Evolutionary conservation across 2,113 vertebrate species (phyloP), one percentile per base, ranked within the genome.

Genomic region (Dendrocopos noguchii): DNA sequence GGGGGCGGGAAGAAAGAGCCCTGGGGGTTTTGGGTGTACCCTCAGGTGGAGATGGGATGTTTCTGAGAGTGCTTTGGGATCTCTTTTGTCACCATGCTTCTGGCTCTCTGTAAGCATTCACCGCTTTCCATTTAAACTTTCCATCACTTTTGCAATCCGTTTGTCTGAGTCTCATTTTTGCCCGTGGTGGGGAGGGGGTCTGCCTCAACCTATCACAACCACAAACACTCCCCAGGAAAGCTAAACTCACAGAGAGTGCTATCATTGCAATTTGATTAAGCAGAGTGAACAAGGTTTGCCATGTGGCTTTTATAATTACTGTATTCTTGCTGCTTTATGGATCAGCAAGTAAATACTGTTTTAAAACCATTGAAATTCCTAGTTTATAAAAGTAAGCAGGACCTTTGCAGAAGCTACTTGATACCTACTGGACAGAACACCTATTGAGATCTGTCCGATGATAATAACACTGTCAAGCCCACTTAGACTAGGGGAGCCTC

Each of bases 401-500:
- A 22, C 8, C 19, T 81, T 55, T 21, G 8, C 33, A 13, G 39
- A 31, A n/a, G 29, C 8, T 27, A 5, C 9, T 36, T 84, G 28
- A 25, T 31, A 66, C 10, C 21, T 44, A 36, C 39, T 12, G 28
- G 70, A 21, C 4, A 39, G 2, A 29, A 2, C 13, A 39, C 6
- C 31, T 86, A 15, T 19, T 27, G 47, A 70, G 59, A 64, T 22
- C 5, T 36, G 24, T 56, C 33, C 31, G 61, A 52, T 4, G 8
- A 28, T 83, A 9, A 0, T 15, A 72, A 67, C 36, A 53, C 12
- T 2, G 2, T 12, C 12, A 59, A 18, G 9, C 9, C 4, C n/a
- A 21, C 5, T 16, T 16, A 21, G 9, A 31, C 3, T 0, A 47
- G 12, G 31, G 8, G 19, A 33, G 1, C 1, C 14, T 85, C 20